Evolutionary conservation across 2,113 vertebrate species (phyloP).

Genomic region (Plectropomus leopardus): DNA sequence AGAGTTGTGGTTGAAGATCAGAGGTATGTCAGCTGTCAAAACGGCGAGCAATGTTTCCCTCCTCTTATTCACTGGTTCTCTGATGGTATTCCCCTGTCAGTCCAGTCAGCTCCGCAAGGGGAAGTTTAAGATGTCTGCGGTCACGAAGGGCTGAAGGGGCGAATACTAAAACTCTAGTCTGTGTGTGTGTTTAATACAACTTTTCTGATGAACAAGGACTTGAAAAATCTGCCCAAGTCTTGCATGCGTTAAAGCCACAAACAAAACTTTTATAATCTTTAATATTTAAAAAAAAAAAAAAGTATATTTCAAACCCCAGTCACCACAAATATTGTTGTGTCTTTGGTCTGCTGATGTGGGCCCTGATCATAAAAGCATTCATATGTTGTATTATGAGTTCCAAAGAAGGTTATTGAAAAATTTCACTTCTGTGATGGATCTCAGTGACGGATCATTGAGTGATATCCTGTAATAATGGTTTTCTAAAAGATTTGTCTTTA

Average conservation of each 20-base stretch:
- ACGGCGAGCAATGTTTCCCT: background rate
- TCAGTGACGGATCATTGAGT: background rate
- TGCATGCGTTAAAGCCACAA: background rate
- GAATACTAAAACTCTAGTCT: conserved; percentile 8
- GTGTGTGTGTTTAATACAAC: background rate
- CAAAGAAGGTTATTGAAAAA: background rate
- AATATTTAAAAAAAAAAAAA: background rate
- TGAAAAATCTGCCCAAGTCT: too few relatives aligned
- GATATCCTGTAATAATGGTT: background rate
- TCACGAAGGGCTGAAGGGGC: background rate
- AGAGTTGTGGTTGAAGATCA: conserved; percentile 18
- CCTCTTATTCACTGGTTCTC: background rate
- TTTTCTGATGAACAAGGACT: background rate
- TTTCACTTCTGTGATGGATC: background rate
- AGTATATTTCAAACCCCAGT: background rate
- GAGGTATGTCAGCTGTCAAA: conserved; percentile 37
- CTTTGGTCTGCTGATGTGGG: background rate
- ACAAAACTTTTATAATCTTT: background rate
- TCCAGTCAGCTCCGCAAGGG: background rate
- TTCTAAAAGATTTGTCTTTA: too few relatives aligned
- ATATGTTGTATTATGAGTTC: background rate
- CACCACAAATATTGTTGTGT: background rate
- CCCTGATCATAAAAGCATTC: background rate
- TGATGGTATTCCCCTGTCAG: conserved; percentile 18
- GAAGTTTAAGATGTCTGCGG: conserved; percentile 3